phyloP scores from a whole-genome alignment of 2,888 invertebrate genomes.

The Leuctra nigra region DNA sequence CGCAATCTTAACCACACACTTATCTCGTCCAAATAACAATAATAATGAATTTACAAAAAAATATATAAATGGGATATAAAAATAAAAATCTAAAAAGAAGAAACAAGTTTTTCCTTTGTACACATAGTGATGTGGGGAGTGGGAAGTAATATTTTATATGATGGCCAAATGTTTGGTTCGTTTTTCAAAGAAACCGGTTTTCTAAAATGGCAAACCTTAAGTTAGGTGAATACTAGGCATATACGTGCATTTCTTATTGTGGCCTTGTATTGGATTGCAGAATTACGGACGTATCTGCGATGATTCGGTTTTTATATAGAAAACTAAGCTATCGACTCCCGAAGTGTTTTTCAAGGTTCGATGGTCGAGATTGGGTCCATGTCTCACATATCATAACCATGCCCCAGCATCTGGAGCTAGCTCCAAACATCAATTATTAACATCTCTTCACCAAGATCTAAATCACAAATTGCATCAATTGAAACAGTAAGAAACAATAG shows the following conservation, averaged over 20 bases:
- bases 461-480: too few species aligned
- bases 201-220: constrained; percentile 8
- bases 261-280: constrained; percentile 10
- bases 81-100: constrained; percentile 6
- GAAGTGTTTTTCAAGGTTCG: too few species aligned
- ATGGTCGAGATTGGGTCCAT: too few species aligned
- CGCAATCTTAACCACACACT: background rate
- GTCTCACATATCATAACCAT: too few species aligned
- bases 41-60: background rate
- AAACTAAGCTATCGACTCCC: too few species aligned
- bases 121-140: constrained; percentile 6
- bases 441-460: too few species aligned
- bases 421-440: too few species aligned
- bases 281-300: background rate
- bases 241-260: constrained; percentile 4
- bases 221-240: background rate
- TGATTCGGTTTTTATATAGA: constrained; percentile 11
- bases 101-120: constrained; percentile 12
- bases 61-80: constrained; percentile 7
- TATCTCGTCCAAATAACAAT: background rate
- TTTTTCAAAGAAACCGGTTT: constrained; percentile 11
- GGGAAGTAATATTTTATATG: constrained; percentile 14
- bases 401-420: too few species aligned
- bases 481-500: too few species aligned
- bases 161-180: constrained; percentile 12